A percentile compares a stretch with the other conserved stretches of the same genome.
phyloP scores from a whole-genome alignment of 2,888 invertebrate species.

The Chydorus sphaericus region DNA sequence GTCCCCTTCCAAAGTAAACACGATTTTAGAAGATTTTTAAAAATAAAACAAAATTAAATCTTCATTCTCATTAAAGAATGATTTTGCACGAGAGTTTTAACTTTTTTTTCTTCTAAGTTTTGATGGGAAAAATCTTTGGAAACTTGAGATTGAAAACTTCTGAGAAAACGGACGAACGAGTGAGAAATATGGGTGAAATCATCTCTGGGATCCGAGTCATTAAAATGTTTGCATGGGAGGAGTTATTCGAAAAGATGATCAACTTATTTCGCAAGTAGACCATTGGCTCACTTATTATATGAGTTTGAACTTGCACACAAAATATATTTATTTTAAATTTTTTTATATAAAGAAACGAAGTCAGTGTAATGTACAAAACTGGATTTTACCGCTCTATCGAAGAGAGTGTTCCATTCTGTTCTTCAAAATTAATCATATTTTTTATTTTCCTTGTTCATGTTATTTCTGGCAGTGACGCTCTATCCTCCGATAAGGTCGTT shows the following conservation, averaged over 20 bases:
- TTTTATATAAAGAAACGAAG: slow-evolving; percentile 29
- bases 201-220: slow-evolving; percentile 37
- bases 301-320: too few relatives aligned
- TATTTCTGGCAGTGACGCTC: slow-evolving; percentile 25
- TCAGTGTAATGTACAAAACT: slow-evolving; percentile 24
- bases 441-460: slow-evolving; percentile 29
- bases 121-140: slow-evolving; percentile 29
- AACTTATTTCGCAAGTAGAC: slow-evolving; percentile 8
- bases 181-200: slow-evolving; percentile 38
- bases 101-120: too few relatives aligned
- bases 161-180: slow-evolving; percentile 34
- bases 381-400: slow-evolving; percentile 27
- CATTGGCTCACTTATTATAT: background rate
- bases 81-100: too few relatives aligned
- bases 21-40: too few relatives aligned
- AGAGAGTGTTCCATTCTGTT: slow-evolving; percentile 30
- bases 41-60: too few relatives aligned
- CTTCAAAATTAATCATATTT: slow-evolving; percentile 32
- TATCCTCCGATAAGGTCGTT: slow-evolving; percentile 27
- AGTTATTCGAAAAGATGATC: slow-evolving; percentile 31
- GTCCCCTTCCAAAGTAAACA: slow-evolving; percentile 75
- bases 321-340: background rate
- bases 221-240: slow-evolving; percentile 43
- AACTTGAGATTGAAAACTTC: slow-evolving; percentile 32
- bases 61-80: too few relatives aligned